Conservation (phyloP, 2,113 vertebrate species). For the Thunnus maccoyii region DNA sequence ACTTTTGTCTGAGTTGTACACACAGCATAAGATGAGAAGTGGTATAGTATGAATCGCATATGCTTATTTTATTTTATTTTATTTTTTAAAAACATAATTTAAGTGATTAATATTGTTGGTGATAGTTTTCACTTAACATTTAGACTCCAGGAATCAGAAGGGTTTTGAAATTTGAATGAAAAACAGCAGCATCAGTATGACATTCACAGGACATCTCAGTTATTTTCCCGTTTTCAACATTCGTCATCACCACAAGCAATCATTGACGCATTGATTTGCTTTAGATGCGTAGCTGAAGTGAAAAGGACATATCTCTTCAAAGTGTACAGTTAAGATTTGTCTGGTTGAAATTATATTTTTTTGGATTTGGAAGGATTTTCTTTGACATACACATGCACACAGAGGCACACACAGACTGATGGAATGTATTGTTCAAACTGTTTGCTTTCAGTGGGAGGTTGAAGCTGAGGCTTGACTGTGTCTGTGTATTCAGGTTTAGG, state of each 20-base stretch:
- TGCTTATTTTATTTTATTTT: background rate
- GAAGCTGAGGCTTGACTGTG: slow-evolving; percentile 51
- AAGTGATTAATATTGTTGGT: background rate
- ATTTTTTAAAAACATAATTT: background rate
- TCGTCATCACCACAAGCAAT: background rate
- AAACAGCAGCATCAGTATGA: background rate
- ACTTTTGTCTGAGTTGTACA: background rate
- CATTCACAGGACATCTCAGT: background rate
- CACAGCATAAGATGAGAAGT: background rate
- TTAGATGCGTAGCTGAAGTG: slow-evolving; percentile 7
- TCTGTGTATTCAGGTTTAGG: slow-evolving; percentile 64
- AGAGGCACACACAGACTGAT: slow-evolving; percentile 4
- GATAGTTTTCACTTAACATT: background rate
- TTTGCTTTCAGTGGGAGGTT: slow-evolving; percentile 48
- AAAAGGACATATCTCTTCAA: slow-evolving; percentile 6
- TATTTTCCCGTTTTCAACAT: background rate
- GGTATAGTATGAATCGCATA: background rate
- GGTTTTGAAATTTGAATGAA: background rate
- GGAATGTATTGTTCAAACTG: slow-evolving; percentile 37
- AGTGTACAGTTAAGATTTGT: slow-evolving; percentile 10
- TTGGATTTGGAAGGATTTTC: slow-evolving; percentile 28
- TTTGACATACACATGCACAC: slow-evolving; percentile 11
- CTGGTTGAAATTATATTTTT: slow-evolving; percentile 34
- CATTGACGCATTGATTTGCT: background rate
- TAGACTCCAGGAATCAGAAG: background rate